phyloP scores from a whole-genome alignment of 1,140 invertebrate genomes.

The Aphaenogaster ashmeadi region DNA sequence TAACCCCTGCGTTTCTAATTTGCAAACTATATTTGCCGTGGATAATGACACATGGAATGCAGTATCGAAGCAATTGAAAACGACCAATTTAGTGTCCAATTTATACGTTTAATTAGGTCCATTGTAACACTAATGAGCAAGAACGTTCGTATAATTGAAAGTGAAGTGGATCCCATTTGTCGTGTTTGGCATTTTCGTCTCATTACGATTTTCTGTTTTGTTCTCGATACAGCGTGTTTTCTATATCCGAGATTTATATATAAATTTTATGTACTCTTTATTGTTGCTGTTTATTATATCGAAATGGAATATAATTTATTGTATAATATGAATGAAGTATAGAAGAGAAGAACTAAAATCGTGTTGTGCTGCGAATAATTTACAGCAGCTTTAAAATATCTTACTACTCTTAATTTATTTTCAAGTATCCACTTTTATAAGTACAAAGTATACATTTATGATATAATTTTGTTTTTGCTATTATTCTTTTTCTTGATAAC shows the following conservation, averaged over 20 bases:
- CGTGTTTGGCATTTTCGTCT: slow-evolving; percentile 23
- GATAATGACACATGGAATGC: slow-evolving; percentile 45
- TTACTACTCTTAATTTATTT: background rate
- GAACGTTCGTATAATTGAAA: slow-evolving; percentile 43
- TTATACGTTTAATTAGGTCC: slow-evolving; percentile 56
- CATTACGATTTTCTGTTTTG: background rate
- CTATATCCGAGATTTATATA: background rate
- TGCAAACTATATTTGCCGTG: slow-evolving; percentile 40
- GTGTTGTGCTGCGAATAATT: background rate
- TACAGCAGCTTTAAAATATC: background rate
- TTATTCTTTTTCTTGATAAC: background rate
- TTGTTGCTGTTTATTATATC: background rate
- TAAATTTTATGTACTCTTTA: background rate
- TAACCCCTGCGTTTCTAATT: slow-evolving; percentile 43
- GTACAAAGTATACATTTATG: background rate
- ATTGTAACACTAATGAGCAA: slow-evolving; percentile 37
- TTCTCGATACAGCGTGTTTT: background rate
- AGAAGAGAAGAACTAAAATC: background rate
- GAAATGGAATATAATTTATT: background rate
- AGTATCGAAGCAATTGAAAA: slow-evolving; percentile 40
- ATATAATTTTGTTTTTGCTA: background rate
- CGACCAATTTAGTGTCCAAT: slow-evolving; percentile 35
- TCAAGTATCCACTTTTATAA: background rate
- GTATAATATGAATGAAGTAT: background rate
- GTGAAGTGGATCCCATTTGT: slow-evolving; percentile 9